Evolutionary conservation across 2,888 invertebrate species (phyloP).

Genomic region (Protonemura montana): DNA sequence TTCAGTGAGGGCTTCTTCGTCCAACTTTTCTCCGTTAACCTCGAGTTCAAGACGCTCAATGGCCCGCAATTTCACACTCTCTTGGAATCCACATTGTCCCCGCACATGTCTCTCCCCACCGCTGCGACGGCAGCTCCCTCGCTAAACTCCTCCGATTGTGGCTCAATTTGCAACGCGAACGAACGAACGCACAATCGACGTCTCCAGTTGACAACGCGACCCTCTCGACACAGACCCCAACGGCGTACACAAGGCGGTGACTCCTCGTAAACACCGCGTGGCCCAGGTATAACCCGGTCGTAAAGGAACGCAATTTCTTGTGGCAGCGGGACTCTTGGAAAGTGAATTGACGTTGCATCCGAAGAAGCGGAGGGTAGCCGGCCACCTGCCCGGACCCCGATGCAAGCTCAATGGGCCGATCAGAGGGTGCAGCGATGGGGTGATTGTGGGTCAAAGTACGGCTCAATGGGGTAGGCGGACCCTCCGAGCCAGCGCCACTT

Average conservation of each 20-base stretch:
- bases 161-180: not conserved
- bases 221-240: too few species aligned
- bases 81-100: not conserved
- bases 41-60: too few species aligned
- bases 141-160: not conserved
- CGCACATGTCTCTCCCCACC: not conserved
- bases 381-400: not conserved
- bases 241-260: not conserved
- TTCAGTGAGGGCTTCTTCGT: too few species aligned
- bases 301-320: not conserved
- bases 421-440: not conserved
- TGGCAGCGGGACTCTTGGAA: not conserved
- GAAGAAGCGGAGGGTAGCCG: not conserved
- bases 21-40: too few species aligned
- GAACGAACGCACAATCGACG: not conserved
- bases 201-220: not conserved
- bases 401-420: not conserved
- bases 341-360: not conserved
- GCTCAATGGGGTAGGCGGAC: not conserved
- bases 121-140: not conserved
- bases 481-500: not conserved
- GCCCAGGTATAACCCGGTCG: not conserved
- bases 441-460: not conserved
- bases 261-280: not conserved
- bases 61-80: not conserved